These are phyloP conservation scores for Entelurus aequoreus DNA, from an alignment of 2,113 vertebrate genomes.

Conservation along the genomic window DNA sequence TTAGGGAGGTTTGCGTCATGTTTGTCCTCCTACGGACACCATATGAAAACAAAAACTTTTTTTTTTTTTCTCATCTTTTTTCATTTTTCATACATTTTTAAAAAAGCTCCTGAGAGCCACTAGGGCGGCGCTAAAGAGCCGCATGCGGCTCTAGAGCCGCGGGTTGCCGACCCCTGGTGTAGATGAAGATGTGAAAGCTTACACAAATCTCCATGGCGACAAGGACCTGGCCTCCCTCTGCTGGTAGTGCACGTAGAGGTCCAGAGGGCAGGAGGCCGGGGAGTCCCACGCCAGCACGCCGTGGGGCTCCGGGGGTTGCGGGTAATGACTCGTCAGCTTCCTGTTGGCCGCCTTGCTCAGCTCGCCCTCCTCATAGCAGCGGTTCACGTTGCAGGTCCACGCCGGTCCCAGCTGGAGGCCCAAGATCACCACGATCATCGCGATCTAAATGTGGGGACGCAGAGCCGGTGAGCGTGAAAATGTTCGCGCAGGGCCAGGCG, in stretches of 20 bases:
- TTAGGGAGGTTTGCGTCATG: too few species aligned
- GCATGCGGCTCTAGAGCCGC: too few species aligned
- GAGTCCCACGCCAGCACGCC: rapidly evolving
- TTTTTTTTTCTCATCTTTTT: too few species aligned
- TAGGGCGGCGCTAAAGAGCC: too few species aligned
- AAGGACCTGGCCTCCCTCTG: conserved; percentile 66
- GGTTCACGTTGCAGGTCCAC: not conserved
- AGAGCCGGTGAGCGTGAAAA: not conserved
- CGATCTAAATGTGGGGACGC: conserved; percentile 13
- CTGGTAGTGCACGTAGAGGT: not conserved
- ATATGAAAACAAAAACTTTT: too few species aligned
- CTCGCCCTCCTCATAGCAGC: conserved; percentile 27
- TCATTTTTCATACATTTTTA: too few species aligned
- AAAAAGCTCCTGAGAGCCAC: too few species aligned
- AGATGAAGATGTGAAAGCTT: conserved; percentile 7
- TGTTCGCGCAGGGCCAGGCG: not conserved
- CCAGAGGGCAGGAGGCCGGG: conserved; percentile 17
- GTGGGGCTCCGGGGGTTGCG: not conserved
- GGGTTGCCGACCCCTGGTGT: too few species aligned
- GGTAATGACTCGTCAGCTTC: conserved; percentile 18
- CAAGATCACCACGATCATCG: conserved; percentile 8
- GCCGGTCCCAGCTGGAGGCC: conserved; percentile 11
- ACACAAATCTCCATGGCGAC: conserved; percentile 81
- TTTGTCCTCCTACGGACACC: too few species aligned
- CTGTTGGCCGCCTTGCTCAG: conserved; percentile 4